phyloP scores from a whole-genome alignment of 30 jellyfish, hydroid and myxozoan genomes.

The Morbakka virulenta region DNA sequence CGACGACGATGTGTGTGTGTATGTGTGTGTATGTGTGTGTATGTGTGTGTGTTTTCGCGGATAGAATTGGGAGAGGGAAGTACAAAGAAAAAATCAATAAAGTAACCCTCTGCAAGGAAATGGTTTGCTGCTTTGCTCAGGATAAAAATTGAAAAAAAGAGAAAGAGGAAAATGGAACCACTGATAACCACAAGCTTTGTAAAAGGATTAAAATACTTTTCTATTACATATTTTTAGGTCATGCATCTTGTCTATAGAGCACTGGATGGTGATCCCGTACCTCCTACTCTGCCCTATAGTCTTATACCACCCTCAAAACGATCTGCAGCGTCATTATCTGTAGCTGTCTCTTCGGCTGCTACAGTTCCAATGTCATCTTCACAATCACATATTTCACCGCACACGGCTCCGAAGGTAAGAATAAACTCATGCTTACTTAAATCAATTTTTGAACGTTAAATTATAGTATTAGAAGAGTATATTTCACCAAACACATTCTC shows the following conservation, averaged over 20 bases:
- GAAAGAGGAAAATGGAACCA: too few relatives aligned
- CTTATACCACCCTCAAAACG: slow-evolving; percentile 88
- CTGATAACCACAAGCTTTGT: neutral
- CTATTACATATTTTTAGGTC: slow-evolving; percentile 37
- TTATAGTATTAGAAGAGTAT: too few relatives aligned
- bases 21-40: too few relatives aligned
- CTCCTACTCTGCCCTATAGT: slow-evolving; percentile 46
- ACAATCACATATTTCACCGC: neutral
- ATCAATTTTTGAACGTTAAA: neutral
- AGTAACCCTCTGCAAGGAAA: too few relatives aligned
- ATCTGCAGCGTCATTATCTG: slow-evolving; percentile 3
- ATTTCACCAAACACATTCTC: too few relatives aligned
- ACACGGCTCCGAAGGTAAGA: slow-evolving; percentile 34
- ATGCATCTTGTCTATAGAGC: slow-evolving; percentile 90
- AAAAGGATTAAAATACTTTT: neutral
- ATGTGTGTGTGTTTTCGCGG: too few relatives aligned
- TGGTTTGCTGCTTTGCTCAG: too few relatives aligned
- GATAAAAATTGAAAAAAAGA: too few relatives aligned
- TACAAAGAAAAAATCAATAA: too few relatives aligned
- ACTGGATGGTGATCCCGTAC: slow-evolving; percentile 79
- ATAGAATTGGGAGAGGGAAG: too few relatives aligned
- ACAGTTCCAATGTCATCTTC: slow-evolving; percentile 18
- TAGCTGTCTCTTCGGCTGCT: slow-evolving; percentile 37
- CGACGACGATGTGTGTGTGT: too few relatives aligned
- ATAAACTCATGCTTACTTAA: neutral